Base-by-base conservation (phyloP, 1,140 invertebrate genomes). In the Ptiloglossa arizonensis region DNA sequence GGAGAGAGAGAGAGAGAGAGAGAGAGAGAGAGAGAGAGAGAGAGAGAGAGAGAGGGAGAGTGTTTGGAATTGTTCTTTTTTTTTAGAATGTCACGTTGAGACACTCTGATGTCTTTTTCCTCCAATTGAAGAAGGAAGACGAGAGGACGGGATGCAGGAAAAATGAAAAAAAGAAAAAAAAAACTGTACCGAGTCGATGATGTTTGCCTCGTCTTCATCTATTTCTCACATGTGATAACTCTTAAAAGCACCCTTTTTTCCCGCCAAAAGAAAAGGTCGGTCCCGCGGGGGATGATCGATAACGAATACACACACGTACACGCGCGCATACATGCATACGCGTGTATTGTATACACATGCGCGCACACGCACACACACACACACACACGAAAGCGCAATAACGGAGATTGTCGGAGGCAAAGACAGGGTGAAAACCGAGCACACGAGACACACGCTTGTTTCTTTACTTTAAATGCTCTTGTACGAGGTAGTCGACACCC, bases 221-320 rank as follows among this genome's bases (percentile, higher is more conserved):
- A n/a, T 75, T 44, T 79, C 64, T 85, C 74, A 75, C 68, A 77
- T 86, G 83, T 82, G 80, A 86, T 85, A 82, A 78, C 27, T 82
- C 60, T 75, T 75, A 52, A 72, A 66, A 62, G 70, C 80, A 85
- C 80, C 75, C 38, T 72, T 74, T 46, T 59, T 56, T 64, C 19
- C 13, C 54, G 9, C 22, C 50, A 8, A 50, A 24, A 41, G 44
- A 52, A 9, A 70, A 80, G 63, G 48, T 74, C 64, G 52, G 57
- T 50, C 48, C 38, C 9, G 8, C 6, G 27, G 15, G 19, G 17
- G 32, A 46, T 52, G 46, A 50, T 64, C 52, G 69, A 79, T 19
- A 5, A 57, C 56, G 50, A 67, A 44, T 52, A 22, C n/a, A 67
- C 44, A 11, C 68, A 44, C 3, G 35, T 19, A 24, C 13, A n/a